A percentile compares a stretch with the other conserved stretches of the same genome.
phyloP scores from a whole-genome alignment of 2,113 vertebrate species.

The pig (Sus scrofa) region DNA sequence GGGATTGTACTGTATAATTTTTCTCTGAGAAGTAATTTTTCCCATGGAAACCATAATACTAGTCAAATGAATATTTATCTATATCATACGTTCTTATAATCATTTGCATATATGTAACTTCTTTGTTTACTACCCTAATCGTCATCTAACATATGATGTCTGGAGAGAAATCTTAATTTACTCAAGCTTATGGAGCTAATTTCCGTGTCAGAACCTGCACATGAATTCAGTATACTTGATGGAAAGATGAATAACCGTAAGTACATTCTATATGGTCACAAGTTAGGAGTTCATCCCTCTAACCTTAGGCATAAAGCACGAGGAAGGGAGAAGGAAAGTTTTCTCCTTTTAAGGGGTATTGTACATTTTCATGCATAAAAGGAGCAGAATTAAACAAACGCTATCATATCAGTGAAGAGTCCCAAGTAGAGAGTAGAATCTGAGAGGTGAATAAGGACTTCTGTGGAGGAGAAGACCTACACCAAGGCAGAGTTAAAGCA shows the following conservation, averaged over 20 bases:
- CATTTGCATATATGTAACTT: background rate
- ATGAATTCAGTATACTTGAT: background rate
- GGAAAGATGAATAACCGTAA: background rate
- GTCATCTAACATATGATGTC: background rate
- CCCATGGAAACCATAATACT: background rate
- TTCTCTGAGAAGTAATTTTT: constrained; percentile 46
- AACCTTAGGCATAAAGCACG: background rate
- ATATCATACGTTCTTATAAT: background rate
- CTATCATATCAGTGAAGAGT: background rate
- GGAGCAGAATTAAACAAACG: background rate
- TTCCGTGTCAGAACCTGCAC: background rate
- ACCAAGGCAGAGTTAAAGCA: background rate
- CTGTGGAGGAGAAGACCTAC: fast-evolving
- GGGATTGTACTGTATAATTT: background rate
- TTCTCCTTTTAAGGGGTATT: background rate
- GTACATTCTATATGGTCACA: background rate
- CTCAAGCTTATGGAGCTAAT: background rate
- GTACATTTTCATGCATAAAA: background rate
- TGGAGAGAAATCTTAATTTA: background rate
- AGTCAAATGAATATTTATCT: constrained; percentile 23
- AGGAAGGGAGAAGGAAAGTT: background rate
- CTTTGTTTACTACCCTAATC: background rate
- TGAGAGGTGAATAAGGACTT: background rate
- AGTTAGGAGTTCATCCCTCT: background rate
- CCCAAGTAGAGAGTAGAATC: background rate